Conservation (phyloP, 2,888 invertebrate genomes). For the Empis stercorea region DNA sequence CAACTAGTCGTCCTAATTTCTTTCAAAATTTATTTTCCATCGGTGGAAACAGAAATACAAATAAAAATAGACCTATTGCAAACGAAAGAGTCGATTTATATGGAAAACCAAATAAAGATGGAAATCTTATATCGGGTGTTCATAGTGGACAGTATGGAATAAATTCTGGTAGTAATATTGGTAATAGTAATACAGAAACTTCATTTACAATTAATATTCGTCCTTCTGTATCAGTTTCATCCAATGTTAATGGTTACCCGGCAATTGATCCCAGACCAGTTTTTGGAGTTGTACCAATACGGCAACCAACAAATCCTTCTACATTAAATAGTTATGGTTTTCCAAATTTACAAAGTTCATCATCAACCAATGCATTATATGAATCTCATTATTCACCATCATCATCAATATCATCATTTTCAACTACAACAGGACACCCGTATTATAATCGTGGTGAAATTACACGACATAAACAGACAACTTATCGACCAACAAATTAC, state of each 20-base stretch:
- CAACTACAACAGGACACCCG: conserved; percentile 9
- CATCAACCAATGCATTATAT: neutral
- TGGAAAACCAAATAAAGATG: conserved; percentile 2
- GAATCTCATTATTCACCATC: conserved; percentile 7
- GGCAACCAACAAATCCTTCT: neutral
- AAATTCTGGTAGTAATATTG: no score
- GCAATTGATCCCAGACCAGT: neutral
- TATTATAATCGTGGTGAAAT: conserved; percentile 7
- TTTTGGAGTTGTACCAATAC: neutral
- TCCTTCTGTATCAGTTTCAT: no score
- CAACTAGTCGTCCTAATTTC: conserved; percentile 24
- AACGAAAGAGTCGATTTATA: conserved; percentile 7
- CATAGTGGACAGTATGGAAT: no score
- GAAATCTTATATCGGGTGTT: no score
- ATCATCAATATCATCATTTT: conserved; percentile 6
- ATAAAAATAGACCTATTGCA: conserved; percentile 14
- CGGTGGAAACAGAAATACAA: conserved; percentile 18
- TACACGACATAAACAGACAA: no score
- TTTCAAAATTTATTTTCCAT: conserved; percentile 27
- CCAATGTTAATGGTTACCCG: no score
- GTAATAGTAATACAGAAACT: no score
- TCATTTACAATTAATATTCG: no score
- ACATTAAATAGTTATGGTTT: neutral
- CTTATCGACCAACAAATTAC: conserved; percentile 6
- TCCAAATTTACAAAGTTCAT: neutral